Evolutionary conservation across 2,888 invertebrate genomes (phyloP), one percentile per base, ranked within the genome.

Genomic region (Tetropium fuscum): DNA sequence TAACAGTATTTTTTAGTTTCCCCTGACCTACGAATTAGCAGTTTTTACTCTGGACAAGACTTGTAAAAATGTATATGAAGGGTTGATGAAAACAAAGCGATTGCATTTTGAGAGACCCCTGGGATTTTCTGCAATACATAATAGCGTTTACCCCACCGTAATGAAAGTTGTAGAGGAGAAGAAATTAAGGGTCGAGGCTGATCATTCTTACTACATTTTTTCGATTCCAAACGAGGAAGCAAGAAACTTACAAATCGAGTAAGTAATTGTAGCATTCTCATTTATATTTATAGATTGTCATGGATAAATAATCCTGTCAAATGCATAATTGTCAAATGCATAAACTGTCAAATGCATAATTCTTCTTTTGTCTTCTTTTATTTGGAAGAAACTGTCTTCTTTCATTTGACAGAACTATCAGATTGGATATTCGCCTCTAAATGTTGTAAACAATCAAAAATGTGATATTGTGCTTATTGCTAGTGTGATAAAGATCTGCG

Each of bases 1-100:
- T 40, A 51, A n/a, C 11, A 55, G 40, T 38, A 55, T 45, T 30
- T 57, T 57, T 57, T 41, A 57, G 56, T 57, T 57, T 43, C 56
- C 56, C 36, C 25, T 43, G 16, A 49, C 18, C 43, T 57, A 57
- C 49, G 49, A 57, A 25, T 41, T 57, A 34, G 25, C 48, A 43
- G 25, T 43, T 34, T 57, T 48, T 44, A 57, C 56, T 2, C 49
- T 57, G 47, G 41, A 48, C 18, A 43, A 49, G 15, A 40, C 27
- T 10, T 34, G 32, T 7, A 32, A 57, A 49, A 57, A 57, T 41
- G 43, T 57, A 15, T 57, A 57, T 27, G 56, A 57, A 34, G 49
- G 48, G 20, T 16, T 57, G 16, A 49, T 49, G 49, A 49, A 40
- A 36, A 57, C 56, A 6, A 57, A 43, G 27, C 48, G 56, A 25